Evolutionary conservation across 2,113 vertebrate species (phyloP).

Genomic region (Scophthalmus maximus): DNA sequence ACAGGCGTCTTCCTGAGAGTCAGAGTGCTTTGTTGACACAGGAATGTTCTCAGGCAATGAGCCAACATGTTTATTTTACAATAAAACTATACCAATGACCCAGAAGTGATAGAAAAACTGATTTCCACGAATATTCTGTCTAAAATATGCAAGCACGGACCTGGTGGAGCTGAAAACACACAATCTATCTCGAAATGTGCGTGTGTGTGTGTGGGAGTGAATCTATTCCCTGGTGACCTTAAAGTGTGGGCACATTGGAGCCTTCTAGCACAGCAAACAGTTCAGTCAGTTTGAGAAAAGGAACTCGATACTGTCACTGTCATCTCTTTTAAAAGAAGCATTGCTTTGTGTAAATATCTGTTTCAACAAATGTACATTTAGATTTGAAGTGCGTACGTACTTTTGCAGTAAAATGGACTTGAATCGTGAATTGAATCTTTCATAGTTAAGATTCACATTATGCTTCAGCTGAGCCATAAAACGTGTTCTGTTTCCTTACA

Average conservation of each 20-base stretch:
- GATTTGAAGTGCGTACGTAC: too few relatives aligned
- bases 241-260: slow-evolving; percentile 33
- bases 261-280: slow-evolving; percentile 7
- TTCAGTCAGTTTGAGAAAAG: neutral
- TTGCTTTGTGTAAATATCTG: too few relatives aligned
- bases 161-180: slow-evolving; percentile 20
- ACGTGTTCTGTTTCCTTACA: too few relatives aligned
- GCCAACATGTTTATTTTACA: neutral
- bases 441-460: too few relatives aligned
- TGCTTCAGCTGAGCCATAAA: too few relatives aligned
- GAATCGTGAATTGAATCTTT: too few relatives aligned
- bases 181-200: slow-evolving; percentile 9
- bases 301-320: too few relatives aligned
- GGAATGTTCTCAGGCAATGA: neutral
- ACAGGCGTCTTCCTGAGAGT: neutral
- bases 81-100: neutral
- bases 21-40: neutral
- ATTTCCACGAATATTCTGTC: neutral
- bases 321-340: too few relatives aligned
- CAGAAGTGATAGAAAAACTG: neutral
- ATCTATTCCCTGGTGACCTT: slow-evolving; percentile 51
- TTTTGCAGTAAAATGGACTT: too few relatives aligned
- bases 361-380: too few relatives aligned
- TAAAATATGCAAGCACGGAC: slow-evolving; percentile 1
- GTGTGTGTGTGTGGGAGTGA: slow-evolving; percentile 45